phyloP scores from a whole-genome alignment of 2,888 invertebrate species.

The Cheilosia vernalis region DNA sequence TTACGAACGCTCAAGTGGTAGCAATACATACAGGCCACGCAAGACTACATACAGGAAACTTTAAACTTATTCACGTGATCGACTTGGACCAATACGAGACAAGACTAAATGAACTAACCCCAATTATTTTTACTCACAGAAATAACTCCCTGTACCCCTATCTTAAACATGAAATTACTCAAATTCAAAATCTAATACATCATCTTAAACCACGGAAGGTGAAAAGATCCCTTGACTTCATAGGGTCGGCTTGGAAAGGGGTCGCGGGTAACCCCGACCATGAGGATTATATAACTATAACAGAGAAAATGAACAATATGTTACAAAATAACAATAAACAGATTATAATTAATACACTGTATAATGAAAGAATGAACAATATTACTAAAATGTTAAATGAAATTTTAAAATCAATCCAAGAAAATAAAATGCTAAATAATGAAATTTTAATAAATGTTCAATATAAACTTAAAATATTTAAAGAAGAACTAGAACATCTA shows the following conservation, averaged over 20 bases:
- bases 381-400: slow-evolving; percentile 29
- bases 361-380: slow-evolving; percentile 31
- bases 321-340: slow-evolving; percentile 29
- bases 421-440: slow-evolving; percentile 30
- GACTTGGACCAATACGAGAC: slow-evolving; percentile 34
- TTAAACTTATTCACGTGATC: slow-evolving; percentile 42
- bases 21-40: slow-evolving; percentile 43
- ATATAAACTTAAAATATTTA: slow-evolving; percentile 38
- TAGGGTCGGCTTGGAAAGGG: slow-evolving; percentile 25
- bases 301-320: slow-evolving; percentile 39
- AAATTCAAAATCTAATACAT: slow-evolving; percentile 18
- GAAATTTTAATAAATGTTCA: slow-evolving; percentile 11
- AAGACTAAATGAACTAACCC: slow-evolving; percentile 13
- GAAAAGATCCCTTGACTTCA: slow-evolving; percentile 19
- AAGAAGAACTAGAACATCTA: slow-evolving; percentile 59
- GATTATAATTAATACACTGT: slow-evolving; percentile 25
- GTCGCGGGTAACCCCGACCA: slow-evolving; percentile 34
- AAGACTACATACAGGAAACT: slow-evolving; percentile 35
- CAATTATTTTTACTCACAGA: slow-evolving; percentile 12
- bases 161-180: no score
- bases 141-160: slow-evolving; percentile 11
- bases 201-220: slow-evolving; percentile 18
- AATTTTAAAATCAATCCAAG: slow-evolving; percentile 23
- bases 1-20: slow-evolving; percentile 33
- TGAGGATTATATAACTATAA: slow-evolving; percentile 47